Base-by-base conservation (phyloP, 2,797 vertebrate genomes). In the Sebastes hubbsi region DNA sequence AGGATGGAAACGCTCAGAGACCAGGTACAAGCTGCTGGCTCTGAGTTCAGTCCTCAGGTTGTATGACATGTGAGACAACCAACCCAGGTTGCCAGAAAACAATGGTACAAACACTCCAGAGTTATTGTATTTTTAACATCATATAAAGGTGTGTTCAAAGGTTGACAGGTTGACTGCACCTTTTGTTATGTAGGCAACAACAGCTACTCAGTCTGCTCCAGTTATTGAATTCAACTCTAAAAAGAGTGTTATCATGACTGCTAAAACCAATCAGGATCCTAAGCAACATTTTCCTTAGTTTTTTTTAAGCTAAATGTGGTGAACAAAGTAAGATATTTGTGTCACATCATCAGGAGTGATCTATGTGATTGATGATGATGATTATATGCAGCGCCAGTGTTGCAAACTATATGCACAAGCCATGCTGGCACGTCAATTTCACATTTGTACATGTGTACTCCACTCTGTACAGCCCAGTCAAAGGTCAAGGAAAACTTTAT, bases 1-100 rank as follows among this genome's bases (percentile, higher is more conserved):
- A 92, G 27, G 92, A 95, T 72, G 95, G 96, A 46, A 89, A 95
- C 27, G 95, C 89, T 38, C 96, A 83, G 62, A 96, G 95, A 75
- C 94, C 95, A 93, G 97, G 93, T 93, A 84, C 58, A 62, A 54
- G 14, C 59, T 56, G n/a, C 20, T 38, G 25, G 2, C 12, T 24
- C 12, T 22, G 3, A 27, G 8, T 0, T 2, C 42, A 10, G 14
- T 38, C 7, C 29, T 2, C 49, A 22, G 25, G n/a, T 25, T 29
- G 34, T 34, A 24, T 16, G 16, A 4, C 24, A 55, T 25, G 7
- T 24, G 3, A 46, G 1, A 22, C 25, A 27, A 4, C 10, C 55
- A 2, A 5, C 12, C n/a, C 1, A 9, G 24, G 16, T 6, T 32
- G 5, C 32, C 61, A 24, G 12, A 16, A 6, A 12, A 29, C 25